phyloP scores from a whole-genome alignment of 2,113 vertebrate species.

The chimpanzee (Pan troglodytes) region DNA sequence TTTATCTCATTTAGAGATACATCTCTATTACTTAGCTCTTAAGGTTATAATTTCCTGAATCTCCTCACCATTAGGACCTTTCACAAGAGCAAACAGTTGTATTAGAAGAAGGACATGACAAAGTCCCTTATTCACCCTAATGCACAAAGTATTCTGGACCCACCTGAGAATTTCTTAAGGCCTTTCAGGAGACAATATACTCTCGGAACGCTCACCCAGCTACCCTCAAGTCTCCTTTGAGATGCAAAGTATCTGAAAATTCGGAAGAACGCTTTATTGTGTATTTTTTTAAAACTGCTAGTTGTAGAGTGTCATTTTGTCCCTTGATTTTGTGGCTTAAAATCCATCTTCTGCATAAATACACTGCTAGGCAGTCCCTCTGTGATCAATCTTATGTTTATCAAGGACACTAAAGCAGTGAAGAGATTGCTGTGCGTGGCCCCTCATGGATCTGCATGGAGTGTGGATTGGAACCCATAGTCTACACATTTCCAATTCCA shows the following conservation, averaged over 20 bases:
- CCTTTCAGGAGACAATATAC: background rate
- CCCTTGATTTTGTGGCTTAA: background rate
- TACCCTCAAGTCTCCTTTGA: background rate
- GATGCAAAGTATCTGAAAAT: conserved; percentile 21
- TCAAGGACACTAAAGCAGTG: background rate
- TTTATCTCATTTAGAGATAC: background rate
- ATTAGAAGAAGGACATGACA: background rate
- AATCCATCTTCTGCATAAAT: background rate
- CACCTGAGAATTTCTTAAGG: background rate
- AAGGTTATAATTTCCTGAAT: conserved; percentile 24
- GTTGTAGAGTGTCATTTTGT: background rate
- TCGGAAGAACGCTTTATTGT: background rate
- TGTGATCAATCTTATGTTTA: background rate
- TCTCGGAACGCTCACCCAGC: background rate
- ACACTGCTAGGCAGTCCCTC: background rate
- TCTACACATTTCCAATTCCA: background rate
- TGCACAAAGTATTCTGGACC: background rate
- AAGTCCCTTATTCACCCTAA: background rate
- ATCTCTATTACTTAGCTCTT: background rate
- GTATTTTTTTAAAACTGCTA: background rate
- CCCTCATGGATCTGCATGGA: background rate
- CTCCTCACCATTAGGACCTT: background rate
- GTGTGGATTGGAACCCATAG: conserved; percentile 19
- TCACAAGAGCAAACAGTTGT: background rate
- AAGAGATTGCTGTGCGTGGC: background rate